Percentiles rank a stretch among this genome's conserved stretches.
Evolutionary conservation across 37 sponge, comb jelly and placozoan species (phyloP).

Genomic region (Cliona cf. orientalis): DNA sequence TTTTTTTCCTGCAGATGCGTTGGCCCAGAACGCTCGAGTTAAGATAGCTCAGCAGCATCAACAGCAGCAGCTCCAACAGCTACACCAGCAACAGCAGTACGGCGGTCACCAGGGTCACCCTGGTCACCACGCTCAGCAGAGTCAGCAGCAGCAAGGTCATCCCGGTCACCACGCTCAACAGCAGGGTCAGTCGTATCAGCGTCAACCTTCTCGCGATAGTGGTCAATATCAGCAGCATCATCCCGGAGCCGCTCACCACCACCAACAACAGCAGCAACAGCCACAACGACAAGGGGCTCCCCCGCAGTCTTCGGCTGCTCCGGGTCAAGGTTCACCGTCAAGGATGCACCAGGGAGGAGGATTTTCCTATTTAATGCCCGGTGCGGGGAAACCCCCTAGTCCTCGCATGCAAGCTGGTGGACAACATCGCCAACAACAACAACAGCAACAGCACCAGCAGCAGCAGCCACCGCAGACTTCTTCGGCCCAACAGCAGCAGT

Average conservation of each 20-base stretch:
- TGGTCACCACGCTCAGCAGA: not conserved
- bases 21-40: constrained; percentile 32
- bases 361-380: constrained; percentile 16
- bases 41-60: constrained; percentile 51
- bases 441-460: not conserved
- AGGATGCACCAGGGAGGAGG: not conserved
- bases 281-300: not conserved
- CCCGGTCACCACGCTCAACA: not conserved
- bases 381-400: too few relatives aligned
- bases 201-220: not conserved
- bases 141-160: not conserved
- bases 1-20: constrained; percentile 28
- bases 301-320: not conserved
- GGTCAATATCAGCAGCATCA: not conserved
- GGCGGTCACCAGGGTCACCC: not conserved
- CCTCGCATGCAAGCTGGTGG: not conserved
- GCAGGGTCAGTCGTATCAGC: constrained; percentile 7
- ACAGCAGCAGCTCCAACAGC: constrained; percentile 7
- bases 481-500: not conserved
- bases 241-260: not conserved
- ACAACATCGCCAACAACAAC: not conserved
- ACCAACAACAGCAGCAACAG: constrained; percentile 10
- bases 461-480: not conserved
- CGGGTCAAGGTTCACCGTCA: not conserved
- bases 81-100: constrained; percentile 4